phyloP scores from a whole-genome alignment of 2,888 invertebrate genomes.

The Abrostola tripartita region DNA sequence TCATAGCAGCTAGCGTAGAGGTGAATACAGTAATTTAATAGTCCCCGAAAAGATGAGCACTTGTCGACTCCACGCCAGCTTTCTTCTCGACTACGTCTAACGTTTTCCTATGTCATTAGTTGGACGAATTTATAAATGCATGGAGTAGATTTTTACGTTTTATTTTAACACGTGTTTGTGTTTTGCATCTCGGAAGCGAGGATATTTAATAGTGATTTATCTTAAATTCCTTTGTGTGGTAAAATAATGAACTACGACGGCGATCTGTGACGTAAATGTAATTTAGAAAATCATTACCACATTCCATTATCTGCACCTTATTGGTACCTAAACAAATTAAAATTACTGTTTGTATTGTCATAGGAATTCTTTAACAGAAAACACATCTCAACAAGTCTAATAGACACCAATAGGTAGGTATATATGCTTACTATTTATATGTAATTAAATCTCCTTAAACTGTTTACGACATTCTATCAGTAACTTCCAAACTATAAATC shows the following conservation, averaged over 20 bases:
- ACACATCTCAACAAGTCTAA: too few species aligned
- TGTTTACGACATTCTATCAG: not conserved
- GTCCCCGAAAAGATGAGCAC: conserved; percentile 70
- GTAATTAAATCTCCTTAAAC: not conserved
- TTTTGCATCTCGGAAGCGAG: not conserved
- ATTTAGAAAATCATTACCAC: too few species aligned
- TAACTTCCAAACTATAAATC: not conserved
- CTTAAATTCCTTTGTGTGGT: too few species aligned
- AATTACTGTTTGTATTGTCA: too few species aligned
- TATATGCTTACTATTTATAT: too few species aligned
- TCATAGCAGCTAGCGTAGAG: conserved; percentile 60
- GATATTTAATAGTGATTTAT: too few species aligned
- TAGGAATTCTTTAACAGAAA: too few species aligned
- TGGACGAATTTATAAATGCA: conserved; percentile 21
- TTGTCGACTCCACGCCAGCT: conserved; percentile 61
- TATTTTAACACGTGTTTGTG: conserved; percentile 9
- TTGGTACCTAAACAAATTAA: too few species aligned
- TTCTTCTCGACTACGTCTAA: conserved; percentile 43
- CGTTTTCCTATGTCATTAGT: conserved; percentile 44
- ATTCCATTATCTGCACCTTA: too few species aligned
- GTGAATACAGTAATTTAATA: conserved; percentile 77
- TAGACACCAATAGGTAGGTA: too few species aligned
- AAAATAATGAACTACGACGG: too few species aligned
- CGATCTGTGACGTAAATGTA: too few species aligned
- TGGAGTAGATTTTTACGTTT: conserved; percentile 23